Percentiles rank a stretch among this genome's conserved stretches.
Evolutionary conservation across 2,888 invertebrate genomes (phyloP).

Genomic region (Strigamia crassipes): DNA sequence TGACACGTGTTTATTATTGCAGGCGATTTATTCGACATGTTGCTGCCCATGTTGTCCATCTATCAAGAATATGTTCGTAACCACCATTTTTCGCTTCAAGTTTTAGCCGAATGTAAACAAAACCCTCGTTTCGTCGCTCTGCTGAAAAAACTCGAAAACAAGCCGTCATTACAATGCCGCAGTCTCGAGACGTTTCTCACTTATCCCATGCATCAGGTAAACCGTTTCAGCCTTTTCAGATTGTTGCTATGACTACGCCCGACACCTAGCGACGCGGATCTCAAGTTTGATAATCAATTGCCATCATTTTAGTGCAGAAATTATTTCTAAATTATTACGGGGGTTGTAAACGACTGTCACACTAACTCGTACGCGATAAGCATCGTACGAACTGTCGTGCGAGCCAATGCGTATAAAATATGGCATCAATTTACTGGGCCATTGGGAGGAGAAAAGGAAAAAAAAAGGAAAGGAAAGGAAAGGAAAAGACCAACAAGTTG

Average conservation of each 20-base stretch:
- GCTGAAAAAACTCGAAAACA: conserved; percentile 79
- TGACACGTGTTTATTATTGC: conserved; percentile 51
- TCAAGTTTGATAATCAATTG: background rate
- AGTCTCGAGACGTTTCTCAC: conserved; percentile 86
- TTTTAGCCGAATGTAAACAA: conserved; percentile 90
- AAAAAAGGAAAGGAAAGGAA: no score
- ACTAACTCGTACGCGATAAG: no score
- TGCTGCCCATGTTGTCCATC: conserved; percentile 90
- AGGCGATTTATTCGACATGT: conserved; percentile 94
- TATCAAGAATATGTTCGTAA: conserved; percentile 94
- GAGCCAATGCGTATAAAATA: no score
- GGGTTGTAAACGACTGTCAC: no score
- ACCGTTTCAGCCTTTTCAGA: background rate
- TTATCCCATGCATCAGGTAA: conserved; percentile 92
- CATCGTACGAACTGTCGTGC: no score
- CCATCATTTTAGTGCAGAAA: no score
- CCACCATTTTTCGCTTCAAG: conserved; percentile 91
- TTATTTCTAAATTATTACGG: no score
- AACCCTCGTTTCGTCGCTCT: conserved; percentile 76
- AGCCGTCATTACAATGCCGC: conserved; percentile 81
- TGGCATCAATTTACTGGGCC: no score
- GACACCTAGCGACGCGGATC: background rate
- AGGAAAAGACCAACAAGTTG: no score
- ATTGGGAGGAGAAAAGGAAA: no score
- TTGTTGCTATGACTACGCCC: background rate